Evolutionary conservation across 1,140 invertebrate species (phyloP).

Genomic region (Drosophila ficusphila): DNA sequence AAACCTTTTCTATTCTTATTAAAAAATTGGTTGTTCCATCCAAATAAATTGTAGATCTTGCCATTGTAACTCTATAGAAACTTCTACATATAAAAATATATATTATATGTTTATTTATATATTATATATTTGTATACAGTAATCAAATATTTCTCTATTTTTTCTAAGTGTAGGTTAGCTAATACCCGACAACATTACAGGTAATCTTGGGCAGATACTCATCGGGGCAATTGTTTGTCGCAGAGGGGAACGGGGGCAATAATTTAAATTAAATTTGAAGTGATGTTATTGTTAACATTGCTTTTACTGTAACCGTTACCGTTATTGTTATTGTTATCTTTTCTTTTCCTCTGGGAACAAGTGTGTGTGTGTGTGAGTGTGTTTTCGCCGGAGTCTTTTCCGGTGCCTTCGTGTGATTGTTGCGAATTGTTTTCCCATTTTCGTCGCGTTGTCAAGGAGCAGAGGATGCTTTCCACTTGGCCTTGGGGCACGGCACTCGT

Average conservation of each 20-base stretch:
- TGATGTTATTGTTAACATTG: slow-evolving; percentile 78
- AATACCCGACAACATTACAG: slow-evolving; percentile 62
- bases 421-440: slow-evolving; percentile 74
- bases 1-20: no score
- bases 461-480: not conserved
- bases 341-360: slow-evolving; percentile 25
- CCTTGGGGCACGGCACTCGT: slow-evolving; percentile 21
- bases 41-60: no score
- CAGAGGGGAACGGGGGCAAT: slow-evolving; percentile 40
- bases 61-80: no score
- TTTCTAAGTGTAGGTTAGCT: slow-evolving; percentile 17
- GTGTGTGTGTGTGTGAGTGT: not conserved
- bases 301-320: slow-evolving; percentile 57
- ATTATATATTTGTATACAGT: not conserved
- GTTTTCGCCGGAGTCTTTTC: slow-evolving; percentile 8
- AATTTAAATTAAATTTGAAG: slow-evolving; percentile 82
- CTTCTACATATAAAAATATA: not conserved
- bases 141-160: not conserved
- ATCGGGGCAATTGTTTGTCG: slow-evolving; percentile 67
- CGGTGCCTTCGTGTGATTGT: not conserved
- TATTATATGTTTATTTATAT: not conserved
- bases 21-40: no score
- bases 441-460: slow-evolving; percentile 21
- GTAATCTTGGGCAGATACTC: slow-evolving; percentile 70
- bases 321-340: slow-evolving; percentile 74